Base-by-base conservation (phyloP, 2,113 vertebrate genomes). In the Lamprotornis superbus region DNA sequence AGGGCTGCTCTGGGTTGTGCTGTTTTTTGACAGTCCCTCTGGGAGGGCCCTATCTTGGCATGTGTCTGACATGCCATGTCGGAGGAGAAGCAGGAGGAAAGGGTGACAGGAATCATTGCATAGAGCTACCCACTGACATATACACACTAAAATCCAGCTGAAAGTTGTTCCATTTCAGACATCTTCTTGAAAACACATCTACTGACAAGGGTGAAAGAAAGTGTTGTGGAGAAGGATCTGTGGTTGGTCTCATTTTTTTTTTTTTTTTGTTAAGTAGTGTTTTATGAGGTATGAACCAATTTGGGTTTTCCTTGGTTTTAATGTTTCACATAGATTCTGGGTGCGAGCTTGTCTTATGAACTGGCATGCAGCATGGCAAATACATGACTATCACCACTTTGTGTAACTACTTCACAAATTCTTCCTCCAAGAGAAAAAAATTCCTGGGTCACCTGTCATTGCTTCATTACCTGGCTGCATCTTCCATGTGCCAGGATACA, bases 1-100 rank as follows among this genome's bases (percentile, higher is more conserved):
- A 57, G 76, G 93, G 96, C n/a, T 96, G 94, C 95, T 96, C 90
- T 90, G 73, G 88, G 92, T 92, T 94, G 64, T 95, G 83, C 95
- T 92, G 90, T 35, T 93, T 95, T 93, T 90, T 93, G 85, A 88
- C 92, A 87, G 88, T 94, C 93, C 73, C 95, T 93, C 53, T 92
- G 92, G 75, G 94, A 83, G 53, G 90, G 73, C 69, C 85, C 49
- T 95, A 78, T 89, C 95, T 92, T 94, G 95, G 88, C 73, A 92
- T 63, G 64, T 11, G 2, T 89, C 71, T 24, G 83, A 95, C 94
- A 96, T 74, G 35, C 93, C 89, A 78, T n/a, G 4, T 60, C 28
- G 28, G 64, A 91, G 82, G 28, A 88, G 87, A 73, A 83, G 67
- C 55, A 77, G 71, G 68, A 92, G 55, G 22, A 59, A 93, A 81